Conservation (phyloP, 2,797 vertebrate species). For the Sebastes hubbsi region DNA sequence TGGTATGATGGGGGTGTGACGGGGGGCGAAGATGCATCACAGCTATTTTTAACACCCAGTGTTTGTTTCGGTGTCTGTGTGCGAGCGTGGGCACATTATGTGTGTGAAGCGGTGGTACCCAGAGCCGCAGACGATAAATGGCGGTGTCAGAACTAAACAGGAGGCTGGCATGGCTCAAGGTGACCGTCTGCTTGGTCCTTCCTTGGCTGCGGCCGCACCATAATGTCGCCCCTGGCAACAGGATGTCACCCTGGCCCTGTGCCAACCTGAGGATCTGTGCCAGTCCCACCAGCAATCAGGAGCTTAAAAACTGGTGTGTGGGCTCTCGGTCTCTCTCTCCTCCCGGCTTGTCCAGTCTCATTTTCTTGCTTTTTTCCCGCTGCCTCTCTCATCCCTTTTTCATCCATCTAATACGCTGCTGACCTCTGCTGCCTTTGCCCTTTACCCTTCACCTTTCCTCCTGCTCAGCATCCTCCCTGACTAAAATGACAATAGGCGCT, state of each 20-base stretch:
- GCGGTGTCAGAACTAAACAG: slow-evolving; percentile 76
- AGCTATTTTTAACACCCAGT: slow-evolving; percentile 69
- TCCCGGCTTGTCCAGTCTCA: slow-evolving; percentile 26
- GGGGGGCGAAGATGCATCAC: slow-evolving; percentile 38
- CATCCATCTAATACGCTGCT: slow-evolving; percentile 33
- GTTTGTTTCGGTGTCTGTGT: slow-evolving; percentile 44
- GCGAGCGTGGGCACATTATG: slow-evolving; percentile 14
- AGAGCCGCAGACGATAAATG: slow-evolving; percentile 73
- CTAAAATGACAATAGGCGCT: slow-evolving; percentile 10
- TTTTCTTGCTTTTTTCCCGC: slow-evolving; percentile 41
- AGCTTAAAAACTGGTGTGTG: slow-evolving; percentile 64
- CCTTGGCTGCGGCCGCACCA: slow-evolving; percentile 68
- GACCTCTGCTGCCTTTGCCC: slow-evolving; percentile 23
- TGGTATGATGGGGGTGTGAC: slow-evolving; percentile 19
- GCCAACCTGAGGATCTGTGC: slow-evolving; percentile 75
- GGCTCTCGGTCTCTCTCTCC: slow-evolving; percentile 41
- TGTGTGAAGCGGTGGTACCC: slow-evolving; percentile 49
- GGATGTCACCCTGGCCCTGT: slow-evolving; percentile 75
- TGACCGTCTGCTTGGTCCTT: slow-evolving; percentile 83
- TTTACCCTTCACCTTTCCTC: slow-evolving; percentile 3
- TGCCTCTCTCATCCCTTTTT: slow-evolving; percentile 32
- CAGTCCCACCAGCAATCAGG: slow-evolving; percentile 67
- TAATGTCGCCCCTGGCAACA: slow-evolving; percentile 83
- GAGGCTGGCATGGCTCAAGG: slow-evolving; percentile 83
- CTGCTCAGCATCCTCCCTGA: slow-evolving; percentile 10